phyloP scores from a whole-genome alignment of 2,113 vertebrate genomes.

The Canis aureus region DNA sequence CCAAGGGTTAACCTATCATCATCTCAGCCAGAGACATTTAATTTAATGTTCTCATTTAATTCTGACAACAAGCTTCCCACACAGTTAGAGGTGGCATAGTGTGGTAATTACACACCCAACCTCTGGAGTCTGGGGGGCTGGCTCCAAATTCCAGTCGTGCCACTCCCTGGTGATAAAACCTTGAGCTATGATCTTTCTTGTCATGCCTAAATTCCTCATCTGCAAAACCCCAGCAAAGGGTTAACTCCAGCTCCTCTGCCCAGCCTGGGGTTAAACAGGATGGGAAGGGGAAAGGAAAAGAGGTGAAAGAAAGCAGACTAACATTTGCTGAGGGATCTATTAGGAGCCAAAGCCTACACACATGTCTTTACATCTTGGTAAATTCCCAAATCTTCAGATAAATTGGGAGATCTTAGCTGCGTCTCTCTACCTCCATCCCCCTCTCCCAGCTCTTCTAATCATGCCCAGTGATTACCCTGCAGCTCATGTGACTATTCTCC shows the following conservation, averaged over 20 bases:
- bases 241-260: neutral
- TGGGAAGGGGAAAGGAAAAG: neutral
- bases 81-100: neutral
- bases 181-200: neutral
- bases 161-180: neutral
- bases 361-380: neutral
- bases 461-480: neutral
- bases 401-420: neutral
- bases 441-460: neutral
- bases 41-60: neutral
- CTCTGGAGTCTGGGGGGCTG: neutral
- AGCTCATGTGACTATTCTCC: neutral
- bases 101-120: neutral
- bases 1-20: neutral
- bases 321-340: neutral
- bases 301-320: neutral
- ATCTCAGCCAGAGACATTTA: neutral
- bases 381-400: neutral
- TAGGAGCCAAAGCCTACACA: neutral
- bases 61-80: neutral
- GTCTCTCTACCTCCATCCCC: neutral
- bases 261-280: neutral
- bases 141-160: neutral
- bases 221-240: neutral
- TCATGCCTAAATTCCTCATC: neutral